Evolutionary conservation across 2,113 vertebrate species (phyloP).

Genomic region (Campylomormyrus tamandua): DNA sequence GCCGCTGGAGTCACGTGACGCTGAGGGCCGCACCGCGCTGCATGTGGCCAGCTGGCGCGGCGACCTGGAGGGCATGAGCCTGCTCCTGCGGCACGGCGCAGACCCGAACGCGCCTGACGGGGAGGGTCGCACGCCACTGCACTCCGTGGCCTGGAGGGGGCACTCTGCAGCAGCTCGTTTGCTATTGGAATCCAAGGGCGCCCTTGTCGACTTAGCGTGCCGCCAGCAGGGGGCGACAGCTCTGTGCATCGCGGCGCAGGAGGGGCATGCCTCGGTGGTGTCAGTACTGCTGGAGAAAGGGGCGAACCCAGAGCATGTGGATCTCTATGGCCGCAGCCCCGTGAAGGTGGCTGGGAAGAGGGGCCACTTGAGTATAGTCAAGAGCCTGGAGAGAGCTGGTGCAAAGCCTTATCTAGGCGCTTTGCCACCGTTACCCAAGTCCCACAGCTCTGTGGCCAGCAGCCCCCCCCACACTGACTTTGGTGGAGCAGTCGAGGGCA

Average conservation of each 20-base stretch:
- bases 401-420: conserved; percentile 48
- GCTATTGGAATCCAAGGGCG: conserved; percentile 46
- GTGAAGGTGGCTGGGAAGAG: conserved; percentile 61
- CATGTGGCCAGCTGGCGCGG: conserved; percentile 70
- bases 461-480: conserved; percentile 40
- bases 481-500: conserved; percentile 27
- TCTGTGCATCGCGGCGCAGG: conserved; percentile 66
- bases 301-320: conserved; percentile 58
- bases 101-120: conserved; percentile 60
- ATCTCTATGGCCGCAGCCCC: conserved; percentile 63
- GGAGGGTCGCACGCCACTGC: conserved; percentile 61
- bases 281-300: conserved; percentile 59
- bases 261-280: conserved; percentile 59
- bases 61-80: conserved; percentile 43
- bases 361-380: conserved; percentile 53
- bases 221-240: conserved; percentile 63
- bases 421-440: conserved; percentile 31
- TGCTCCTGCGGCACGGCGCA: conserved; percentile 59
- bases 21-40: conserved; percentile 63
- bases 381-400: conserved; percentile 58
- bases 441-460: conserved; percentile 36
- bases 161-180: conserved; percentile 44
- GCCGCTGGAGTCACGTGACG: conserved; percentile 59
- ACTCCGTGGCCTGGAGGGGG: conserved; percentile 69
- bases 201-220: conserved; percentile 58